Conservation (phyloP, 2,888 invertebrate species). For the Oscheius sp. region DNA sequence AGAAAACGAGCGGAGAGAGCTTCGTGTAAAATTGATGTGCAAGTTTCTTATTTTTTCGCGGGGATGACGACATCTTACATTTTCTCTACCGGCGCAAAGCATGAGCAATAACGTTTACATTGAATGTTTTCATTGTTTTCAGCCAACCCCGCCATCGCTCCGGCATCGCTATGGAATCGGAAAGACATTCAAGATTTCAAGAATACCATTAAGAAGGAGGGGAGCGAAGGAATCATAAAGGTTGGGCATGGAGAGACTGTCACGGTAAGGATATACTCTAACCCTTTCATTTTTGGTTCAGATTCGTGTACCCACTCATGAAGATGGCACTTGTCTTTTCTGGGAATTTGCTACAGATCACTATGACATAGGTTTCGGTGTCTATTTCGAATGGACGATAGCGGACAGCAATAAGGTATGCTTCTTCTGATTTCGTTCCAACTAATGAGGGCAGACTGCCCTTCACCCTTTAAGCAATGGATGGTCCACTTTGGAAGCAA, state of each 20-base stretch:
- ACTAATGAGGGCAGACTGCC: not conserved
- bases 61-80: not conserved
- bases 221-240: slow-evolving; percentile 87
- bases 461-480: too few species aligned
- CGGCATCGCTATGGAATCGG: slow-evolving; percentile 95
- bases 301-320: slow-evolving; percentile 92
- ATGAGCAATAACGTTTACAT: slow-evolving; percentile 5
- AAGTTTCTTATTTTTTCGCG: not conserved
- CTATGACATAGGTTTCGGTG: slow-evolving; percentile 93
- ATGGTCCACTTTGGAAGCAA: too few species aligned
- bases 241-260: slow-evolving; percentile 96
- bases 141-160: slow-evolving; percentile 72
- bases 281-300: too few species aligned
- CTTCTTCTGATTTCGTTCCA: too few species aligned
- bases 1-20: not conserved
- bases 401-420: slow-evolving; percentile 77
- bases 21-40: slow-evolving; percentile 8
- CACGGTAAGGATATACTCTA: slow-evolving; percentile 83
- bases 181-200: slow-evolving; percentile 89
- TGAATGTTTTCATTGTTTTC: slow-evolving; percentile 32
- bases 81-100: not conserved
- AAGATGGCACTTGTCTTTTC: slow-evolving; percentile 89
- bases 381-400: slow-evolving; percentile 94
- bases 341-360: slow-evolving; percentile 99
- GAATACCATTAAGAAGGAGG: slow-evolving; percentile 76